Conservation (phyloP, 1,140 invertebrate species). For the Drosophila athabasca region DNA sequence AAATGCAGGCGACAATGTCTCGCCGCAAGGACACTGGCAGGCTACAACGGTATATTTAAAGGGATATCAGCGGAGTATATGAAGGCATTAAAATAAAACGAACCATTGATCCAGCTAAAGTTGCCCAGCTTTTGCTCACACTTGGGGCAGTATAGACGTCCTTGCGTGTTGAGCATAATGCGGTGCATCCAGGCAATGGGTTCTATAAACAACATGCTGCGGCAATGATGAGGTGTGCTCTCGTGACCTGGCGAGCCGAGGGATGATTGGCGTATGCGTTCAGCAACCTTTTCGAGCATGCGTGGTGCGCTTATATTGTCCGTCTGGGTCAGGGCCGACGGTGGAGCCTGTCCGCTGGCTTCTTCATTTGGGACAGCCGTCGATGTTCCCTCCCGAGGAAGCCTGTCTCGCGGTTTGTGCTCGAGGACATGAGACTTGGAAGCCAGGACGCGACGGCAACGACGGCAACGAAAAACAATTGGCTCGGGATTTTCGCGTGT, state of each 20-base stretch:
- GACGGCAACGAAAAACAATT: constrained; percentile 91
- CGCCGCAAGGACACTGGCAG: constrained; percentile 92
- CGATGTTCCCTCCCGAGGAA: background rate
- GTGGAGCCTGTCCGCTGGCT: constrained; percentile 16
- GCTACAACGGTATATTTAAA: constrained; percentile 82
- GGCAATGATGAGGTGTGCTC: constrained; percentile 84
- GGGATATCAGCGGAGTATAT: background rate
- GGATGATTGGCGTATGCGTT: constrained; percentile 75
- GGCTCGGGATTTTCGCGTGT: constrained; percentile 90
- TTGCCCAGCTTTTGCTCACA: constrained; percentile 91
- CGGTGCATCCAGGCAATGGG: constrained; percentile 92
- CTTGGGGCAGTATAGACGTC: constrained; percentile 93
- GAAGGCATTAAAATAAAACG: constrained; percentile 7
- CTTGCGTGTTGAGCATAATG: constrained; percentile 88
- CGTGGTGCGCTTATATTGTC: constrained; percentile 22
- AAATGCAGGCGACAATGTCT: constrained; percentile 92
- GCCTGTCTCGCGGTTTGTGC: constrained; percentile 84
- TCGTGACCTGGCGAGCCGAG: constrained; percentile 61
- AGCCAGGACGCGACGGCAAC: constrained; percentile 91
- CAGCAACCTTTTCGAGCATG: constrained; percentile 73
- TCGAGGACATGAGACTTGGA: constrained; percentile 90
- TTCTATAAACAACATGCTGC: constrained; percentile 91
- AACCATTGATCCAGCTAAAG: constrained; percentile 93
- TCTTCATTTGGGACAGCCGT: background rate
- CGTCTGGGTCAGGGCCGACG: constrained; percentile 34